Percentiles rank a stretch among this genome's conserved stretches.
Conservation (phyloP, 2,888 invertebrate species). For the Dromius quadrimaculatus region DNA sequence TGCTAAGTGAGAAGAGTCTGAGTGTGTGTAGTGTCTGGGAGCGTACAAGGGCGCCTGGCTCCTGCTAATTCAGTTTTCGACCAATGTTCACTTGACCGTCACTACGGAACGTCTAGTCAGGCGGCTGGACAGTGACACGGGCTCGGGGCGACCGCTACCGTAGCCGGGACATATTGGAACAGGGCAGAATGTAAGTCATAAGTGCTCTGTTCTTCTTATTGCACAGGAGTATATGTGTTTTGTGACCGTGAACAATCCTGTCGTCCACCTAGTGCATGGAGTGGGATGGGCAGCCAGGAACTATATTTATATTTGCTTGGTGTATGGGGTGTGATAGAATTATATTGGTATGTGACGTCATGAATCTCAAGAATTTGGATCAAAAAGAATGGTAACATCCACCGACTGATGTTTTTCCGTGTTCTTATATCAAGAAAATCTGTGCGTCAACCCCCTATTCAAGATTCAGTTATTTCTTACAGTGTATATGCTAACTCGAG, state of each 20-base stretch:
- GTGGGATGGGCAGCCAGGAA: conserved; percentile 56
- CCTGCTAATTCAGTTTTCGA: conserved; percentile 62
- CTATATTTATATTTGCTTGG: conserved; percentile 48
- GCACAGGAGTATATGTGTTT: conserved; percentile 33
- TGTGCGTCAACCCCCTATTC: conserved; percentile 25
- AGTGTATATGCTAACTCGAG: background rate
- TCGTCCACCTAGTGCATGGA: conserved; percentile 34
- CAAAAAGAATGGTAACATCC: background rate
- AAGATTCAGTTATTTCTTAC: background rate
- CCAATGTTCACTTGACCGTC: conserved; percentile 67
- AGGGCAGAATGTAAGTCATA: conserved; percentile 65
- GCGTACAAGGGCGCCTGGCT: conserved; percentile 64
- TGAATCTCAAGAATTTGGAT: background rate
- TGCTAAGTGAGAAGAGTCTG: conserved; percentile 61
- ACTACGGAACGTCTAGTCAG: conserved; percentile 64
- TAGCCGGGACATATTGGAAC: conserved; percentile 66
- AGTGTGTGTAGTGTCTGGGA: conserved; percentile 66
- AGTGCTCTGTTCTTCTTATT: conserved; percentile 32
- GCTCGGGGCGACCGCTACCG: conserved; percentile 66
- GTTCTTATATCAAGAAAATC: conserved; percentile 5
- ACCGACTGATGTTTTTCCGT: conserved; percentile 8
- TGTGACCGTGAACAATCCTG: conserved; percentile 48
- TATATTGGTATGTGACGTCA: conserved; percentile 53
- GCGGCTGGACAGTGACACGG: conserved; percentile 64
- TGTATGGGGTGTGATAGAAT: conserved; percentile 50